These are phyloP conservation scores for Pithys albifrons DNA, from an alignment of 2,113 vertebrate genomes.

Conservation along the genomic window DNA sequence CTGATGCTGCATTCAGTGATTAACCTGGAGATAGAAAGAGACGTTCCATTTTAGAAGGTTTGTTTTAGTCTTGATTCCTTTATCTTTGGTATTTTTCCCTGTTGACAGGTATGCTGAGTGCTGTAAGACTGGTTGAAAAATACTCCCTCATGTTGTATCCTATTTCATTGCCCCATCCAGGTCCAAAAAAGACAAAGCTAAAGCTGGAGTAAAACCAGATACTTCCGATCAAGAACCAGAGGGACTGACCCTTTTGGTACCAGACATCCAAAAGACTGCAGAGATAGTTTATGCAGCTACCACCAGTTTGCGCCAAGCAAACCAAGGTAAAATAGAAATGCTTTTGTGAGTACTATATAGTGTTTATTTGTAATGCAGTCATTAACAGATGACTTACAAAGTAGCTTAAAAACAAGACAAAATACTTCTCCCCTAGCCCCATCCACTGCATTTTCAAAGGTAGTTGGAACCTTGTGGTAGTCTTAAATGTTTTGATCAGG, in stretches of 20 bases:
- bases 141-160: background rate
- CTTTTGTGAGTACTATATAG: accelerated
- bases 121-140: background rate
- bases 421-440: background rate
- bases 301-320: slow-evolving; percentile 91
- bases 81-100: background rate
- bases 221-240: slow-evolving; percentile 94
- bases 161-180: slow-evolving; percentile 58
- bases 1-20: background rate
- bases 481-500: background rate
- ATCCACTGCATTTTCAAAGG: background rate
- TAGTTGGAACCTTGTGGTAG: background rate
- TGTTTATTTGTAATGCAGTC: background rate
- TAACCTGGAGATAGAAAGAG: background rate
- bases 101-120: background rate
- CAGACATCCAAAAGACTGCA: slow-evolving; percentile 96
- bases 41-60: background rate
- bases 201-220: slow-evolving; percentile 91
- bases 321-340: slow-evolving; percentile 82
- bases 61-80: background rate
- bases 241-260: slow-evolving; percentile 93
- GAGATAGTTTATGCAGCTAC: slow-evolving; percentile 94
- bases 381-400: background rate
- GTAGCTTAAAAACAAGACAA: background rate
- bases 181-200: slow-evolving; percentile 97